Conservation (phyloP, 2,797 vertebrate genomes). For the Ciconia nigra region DNA sequence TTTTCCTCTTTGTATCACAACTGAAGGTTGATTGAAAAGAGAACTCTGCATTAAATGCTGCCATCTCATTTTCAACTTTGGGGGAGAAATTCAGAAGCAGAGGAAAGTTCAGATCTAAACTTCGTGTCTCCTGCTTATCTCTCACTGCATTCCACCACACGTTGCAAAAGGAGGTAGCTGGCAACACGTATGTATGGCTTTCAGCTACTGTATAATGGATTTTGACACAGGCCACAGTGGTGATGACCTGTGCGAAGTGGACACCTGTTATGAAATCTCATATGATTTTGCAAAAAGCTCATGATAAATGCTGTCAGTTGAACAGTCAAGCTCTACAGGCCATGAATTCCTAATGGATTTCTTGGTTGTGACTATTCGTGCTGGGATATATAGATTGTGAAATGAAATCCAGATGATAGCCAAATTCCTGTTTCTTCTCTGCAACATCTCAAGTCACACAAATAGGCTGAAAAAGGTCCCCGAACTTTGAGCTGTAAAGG, state of each 20-base stretch:
- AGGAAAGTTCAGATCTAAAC: background rate
- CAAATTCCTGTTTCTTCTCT: background rate
- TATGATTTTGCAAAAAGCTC: conserved; percentile 18
- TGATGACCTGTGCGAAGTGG: background rate
- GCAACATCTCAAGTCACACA: background rate
- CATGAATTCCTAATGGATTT: conserved; percentile 35
- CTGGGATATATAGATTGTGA: background rate
- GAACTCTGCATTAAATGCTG: background rate
- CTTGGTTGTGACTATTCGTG: background rate
- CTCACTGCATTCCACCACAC: background rate
- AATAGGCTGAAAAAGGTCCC: background rate
- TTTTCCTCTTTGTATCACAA: background rate
- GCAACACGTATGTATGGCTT: background rate
- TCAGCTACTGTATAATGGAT: conserved; percentile 20
- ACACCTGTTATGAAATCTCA: conserved; percentile 11
- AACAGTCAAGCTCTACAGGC: conserved; percentile 11
- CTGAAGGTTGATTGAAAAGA: background rate
- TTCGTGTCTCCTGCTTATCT: background rate
- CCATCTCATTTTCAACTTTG: background rate
- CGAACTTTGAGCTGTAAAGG: background rate
- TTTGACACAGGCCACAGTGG: conserved; percentile 45
- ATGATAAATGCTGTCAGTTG: conserved; percentile 14
- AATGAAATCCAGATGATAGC: conserved; percentile 33
- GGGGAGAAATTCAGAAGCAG: background rate
- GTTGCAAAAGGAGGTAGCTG: background rate